Evolutionary conservation across 2,888 invertebrate species (phyloP).

Genomic region (Temnothorax rugatulus): DNA sequence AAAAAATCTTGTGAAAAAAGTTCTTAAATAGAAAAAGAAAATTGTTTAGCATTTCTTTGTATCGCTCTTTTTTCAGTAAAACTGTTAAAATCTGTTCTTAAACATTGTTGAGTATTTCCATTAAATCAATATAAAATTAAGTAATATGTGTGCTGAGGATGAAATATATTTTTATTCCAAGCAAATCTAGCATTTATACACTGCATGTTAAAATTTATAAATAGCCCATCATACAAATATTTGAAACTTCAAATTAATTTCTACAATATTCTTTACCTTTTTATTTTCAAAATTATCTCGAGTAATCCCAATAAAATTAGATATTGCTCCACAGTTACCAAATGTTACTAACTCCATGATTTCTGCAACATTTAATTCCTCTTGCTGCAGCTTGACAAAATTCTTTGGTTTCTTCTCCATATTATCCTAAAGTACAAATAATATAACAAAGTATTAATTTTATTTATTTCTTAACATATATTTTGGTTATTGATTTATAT

Average conservation of each 20-base stretch:
- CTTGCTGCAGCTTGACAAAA: conserved; percentile 90
- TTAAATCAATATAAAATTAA: background rate
- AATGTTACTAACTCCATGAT: conserved; percentile 90
- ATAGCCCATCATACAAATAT: background rate
- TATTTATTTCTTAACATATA: background rate
- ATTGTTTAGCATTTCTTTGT: background rate
- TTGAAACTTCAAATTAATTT: conserved; percentile 18
- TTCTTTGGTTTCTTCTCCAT: conserved; percentile 88
- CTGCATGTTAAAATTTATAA: conserved; percentile 4
- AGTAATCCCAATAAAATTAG: conserved; percentile 96
- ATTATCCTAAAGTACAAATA: conserved; percentile 77
- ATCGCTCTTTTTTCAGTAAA: background rate
- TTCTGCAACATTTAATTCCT: conserved; percentile 90
- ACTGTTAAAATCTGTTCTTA: background rate
- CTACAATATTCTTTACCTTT: conserved; percentile 87
- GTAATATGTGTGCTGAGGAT: background rate
- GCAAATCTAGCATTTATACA: background rate
- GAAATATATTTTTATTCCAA: background rate
- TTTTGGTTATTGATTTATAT: background rate
- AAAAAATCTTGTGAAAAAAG: background rate
- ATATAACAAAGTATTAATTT: conserved; percentile 28
- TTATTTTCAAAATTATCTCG: conserved; percentile 94
- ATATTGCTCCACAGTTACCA: conserved; percentile 94
- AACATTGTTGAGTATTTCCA: background rate
- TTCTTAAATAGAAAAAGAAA: background rate